phyloP scores from a whole-genome alignment of 2,888 invertebrate genomes.

The Anarsia innoxiella region DNA sequence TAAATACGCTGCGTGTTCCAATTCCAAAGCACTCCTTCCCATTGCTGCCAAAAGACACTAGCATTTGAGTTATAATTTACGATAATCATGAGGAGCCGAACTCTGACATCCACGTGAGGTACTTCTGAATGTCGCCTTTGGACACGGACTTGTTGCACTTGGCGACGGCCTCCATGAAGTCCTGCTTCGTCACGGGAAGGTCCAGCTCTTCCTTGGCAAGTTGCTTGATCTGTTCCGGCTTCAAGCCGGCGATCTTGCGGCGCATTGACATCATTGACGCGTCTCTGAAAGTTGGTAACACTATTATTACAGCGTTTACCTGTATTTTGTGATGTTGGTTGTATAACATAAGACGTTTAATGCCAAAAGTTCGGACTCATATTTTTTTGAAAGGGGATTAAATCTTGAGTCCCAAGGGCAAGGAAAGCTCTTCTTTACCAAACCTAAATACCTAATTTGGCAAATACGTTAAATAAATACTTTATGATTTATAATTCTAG shows the following conservation, averaged over 20 bases:
- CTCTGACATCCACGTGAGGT: conserved; percentile 97
- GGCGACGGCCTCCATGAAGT: conserved; percentile 94
- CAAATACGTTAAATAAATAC: not conserved
- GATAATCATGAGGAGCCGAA: conserved; percentile 93
- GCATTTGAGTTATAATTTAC: too few relatives aligned
- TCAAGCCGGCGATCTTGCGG: conserved; percentile 92
- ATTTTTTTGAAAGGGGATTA: too few relatives aligned
- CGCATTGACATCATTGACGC: conserved; percentile 99
- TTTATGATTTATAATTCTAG: not conserved
- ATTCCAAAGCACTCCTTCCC: too few relatives aligned
- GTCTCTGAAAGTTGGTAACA: conserved; percentile 79
- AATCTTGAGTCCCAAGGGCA: too few relatives aligned
- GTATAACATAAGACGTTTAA: too few relatives aligned
- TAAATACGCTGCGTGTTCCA: too few relatives aligned
- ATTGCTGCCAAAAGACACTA: too few relatives aligned
- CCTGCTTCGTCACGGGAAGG: conserved; percentile 92
- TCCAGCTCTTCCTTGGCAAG: conserved; percentile 96
- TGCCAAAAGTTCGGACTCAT: not conserved
- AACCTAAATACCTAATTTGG: too few relatives aligned
- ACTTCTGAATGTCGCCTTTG: conserved; percentile 94
- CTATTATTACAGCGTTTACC: not conserved
- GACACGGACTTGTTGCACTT: conserved; percentile 98
- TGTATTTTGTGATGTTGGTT: not conserved
- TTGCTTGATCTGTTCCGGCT: conserved; percentile 94
- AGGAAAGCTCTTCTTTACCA: too few relatives aligned